A percentile compares a stretch with the other conserved stretches of the same genome.
Conservation (phyloP, 2,113 vertebrate genomes). For the Podarcis raffonei region DNA sequence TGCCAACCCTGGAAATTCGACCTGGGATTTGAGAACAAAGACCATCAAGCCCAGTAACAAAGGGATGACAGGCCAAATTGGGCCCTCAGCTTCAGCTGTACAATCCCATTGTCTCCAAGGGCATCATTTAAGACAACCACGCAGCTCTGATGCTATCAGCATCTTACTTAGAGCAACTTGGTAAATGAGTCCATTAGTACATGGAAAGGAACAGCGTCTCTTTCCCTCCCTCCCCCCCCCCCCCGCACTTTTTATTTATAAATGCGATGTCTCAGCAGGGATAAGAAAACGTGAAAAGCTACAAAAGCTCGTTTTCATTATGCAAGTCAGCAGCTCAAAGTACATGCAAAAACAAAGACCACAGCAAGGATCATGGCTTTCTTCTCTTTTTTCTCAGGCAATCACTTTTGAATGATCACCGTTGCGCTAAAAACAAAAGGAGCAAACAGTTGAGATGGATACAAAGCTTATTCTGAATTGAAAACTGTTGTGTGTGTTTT, state of each 20-base stretch:
- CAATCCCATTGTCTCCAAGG: neutral
- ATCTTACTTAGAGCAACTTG: constrained; percentile 5
- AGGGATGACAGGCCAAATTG: neutral
- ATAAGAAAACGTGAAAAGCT: neutral
- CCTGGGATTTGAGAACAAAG: constrained; percentile 15
- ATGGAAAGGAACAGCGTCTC: neutral
- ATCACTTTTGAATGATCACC: neutral
- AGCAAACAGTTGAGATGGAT: neutral
- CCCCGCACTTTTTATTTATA: neutral
- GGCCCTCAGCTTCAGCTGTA: constrained; percentile 3
- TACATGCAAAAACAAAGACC: neutral
- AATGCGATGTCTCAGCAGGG: neutral
- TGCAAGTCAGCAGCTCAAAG: neutral
- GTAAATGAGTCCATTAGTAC: neutral
- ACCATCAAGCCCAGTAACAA: constrained; percentile 1
- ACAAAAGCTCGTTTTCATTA: constrained; percentile 34
- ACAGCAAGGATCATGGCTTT: neutral
- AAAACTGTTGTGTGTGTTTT: neutral
- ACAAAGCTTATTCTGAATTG: neutral
- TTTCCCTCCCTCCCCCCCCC: no score
- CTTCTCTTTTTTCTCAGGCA: neutral
- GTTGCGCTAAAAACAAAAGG: neutral
- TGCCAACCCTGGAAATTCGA: neutral
- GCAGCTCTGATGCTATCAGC: neutral
- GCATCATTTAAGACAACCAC: neutral